These are phyloP conservation scores for Oreochromis niloticus DNA, from an alignment of 2,113 vertebrate genomes.

Conservation along the genomic window DNA sequence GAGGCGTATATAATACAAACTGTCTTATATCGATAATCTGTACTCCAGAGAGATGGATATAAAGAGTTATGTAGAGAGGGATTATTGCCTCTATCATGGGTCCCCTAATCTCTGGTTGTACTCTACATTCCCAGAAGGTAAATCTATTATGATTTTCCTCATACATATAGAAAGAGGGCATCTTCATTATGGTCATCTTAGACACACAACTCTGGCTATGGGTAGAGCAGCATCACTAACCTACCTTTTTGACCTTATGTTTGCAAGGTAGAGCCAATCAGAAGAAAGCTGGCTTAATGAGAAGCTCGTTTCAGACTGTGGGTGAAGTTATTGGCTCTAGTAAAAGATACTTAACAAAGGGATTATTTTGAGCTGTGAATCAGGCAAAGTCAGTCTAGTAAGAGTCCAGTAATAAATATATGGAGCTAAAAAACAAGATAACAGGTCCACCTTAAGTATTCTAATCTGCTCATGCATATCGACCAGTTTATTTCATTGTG, in stretches of 20 bases:
- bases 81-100: background rate
- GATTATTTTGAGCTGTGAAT: background rate
- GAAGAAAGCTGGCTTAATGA: background rate
- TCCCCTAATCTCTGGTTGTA: background rate
- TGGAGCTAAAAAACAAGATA: background rate
- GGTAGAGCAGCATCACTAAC: background rate
- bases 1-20: background rate
- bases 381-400: background rate
- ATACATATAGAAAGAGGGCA: background rate
- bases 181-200: background rate
- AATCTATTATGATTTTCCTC: background rate
- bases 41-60: background rate
- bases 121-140: background rate
- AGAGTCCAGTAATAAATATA: background rate
- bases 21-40: background rate
- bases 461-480: background rate
- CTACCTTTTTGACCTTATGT: background rate
- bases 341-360: background rate
- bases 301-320: background rate
- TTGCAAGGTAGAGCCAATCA: background rate
- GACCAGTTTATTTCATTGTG: background rate
- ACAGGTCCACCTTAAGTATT: background rate
- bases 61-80: background rate
- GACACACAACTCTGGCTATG: background rate
- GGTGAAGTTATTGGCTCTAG: background rate